Evolutionary conservation across 2,113 vertebrate genomes (phyloP), one percentile per base, ranked within the genome.

Genomic region (Halcyon malimbica): DNA sequence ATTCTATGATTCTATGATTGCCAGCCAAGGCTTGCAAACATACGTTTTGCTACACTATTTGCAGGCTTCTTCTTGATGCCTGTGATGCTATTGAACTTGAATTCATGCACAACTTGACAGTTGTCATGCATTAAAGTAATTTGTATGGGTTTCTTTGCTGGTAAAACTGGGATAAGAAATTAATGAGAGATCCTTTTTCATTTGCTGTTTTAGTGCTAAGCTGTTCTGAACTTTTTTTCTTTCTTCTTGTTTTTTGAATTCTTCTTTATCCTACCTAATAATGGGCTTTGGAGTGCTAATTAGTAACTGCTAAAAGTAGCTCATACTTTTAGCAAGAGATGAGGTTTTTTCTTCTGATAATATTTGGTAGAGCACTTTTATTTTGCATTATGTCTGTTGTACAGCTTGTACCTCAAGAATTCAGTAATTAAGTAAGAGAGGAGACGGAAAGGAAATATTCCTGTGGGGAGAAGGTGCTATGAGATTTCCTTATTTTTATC

Each of bases 401-500:
- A 93, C 53, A 57, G 71, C 85, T 85, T 88, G 35, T 80, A 90
- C 41, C 71, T 91, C 28, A 93, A 69, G 35, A 79, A 82, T 60
- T 92, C 41, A 48, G 35, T 94, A 87, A 87, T 94, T 71, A 91
- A 67, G 28, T 41, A 87, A 42, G 53, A 67, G 60, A 81, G 51
- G 46, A 60, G 51, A 42, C 1, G 3, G 51, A 46, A 11, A 92
- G 37, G 39, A 87, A 91, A 68, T 79, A 60, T 21, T 56, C 29
- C 65, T 63, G 39, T 64, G 74, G 28, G 74, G 25, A 92, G 73
- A 90, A 77, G 54, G 44, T 87, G 62, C 48, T 90, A 20, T 80
- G 57, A 88, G 70, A 20, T 83, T 96, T 92, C 48, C 44, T 79
- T 95, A 29, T 64, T 84, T 96, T 93, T 84, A 60, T 90, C 70